Conservation (phyloP, 2,113 vertebrate genomes). For the Rhabdomys dilectus region DNA sequence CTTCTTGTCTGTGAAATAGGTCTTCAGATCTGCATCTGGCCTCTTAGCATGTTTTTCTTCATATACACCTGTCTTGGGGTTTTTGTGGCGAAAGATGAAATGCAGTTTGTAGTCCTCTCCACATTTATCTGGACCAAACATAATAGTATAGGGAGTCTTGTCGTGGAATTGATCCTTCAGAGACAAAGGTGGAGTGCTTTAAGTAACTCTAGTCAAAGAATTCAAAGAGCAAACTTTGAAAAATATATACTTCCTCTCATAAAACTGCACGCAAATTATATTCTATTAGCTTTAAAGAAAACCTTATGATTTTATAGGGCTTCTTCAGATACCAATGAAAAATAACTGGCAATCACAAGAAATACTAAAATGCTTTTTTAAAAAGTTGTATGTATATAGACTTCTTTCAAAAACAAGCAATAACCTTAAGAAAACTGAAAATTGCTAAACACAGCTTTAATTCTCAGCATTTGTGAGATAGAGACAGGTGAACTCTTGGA, state of each 20-base stretch:
- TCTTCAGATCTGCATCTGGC: constrained; percentile 95
- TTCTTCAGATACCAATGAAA: constrained; percentile 23
- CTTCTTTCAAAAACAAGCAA: background rate
- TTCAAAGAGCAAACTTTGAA: constrained; percentile 47
- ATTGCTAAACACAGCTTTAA: background rate
- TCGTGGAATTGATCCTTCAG: constrained; percentile 96
- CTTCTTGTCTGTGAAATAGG: constrained; percentile 98
- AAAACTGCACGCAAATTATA: background rate
- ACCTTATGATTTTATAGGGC: background rate
- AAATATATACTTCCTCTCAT: constrained; percentile 35
- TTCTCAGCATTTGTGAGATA: background rate
- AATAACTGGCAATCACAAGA: constrained; percentile 11
- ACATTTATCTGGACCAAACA: constrained; percentile 99
- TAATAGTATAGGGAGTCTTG: constrained; percentile 98
- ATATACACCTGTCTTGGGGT: constrained; percentile 94
- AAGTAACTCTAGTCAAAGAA: constrained; percentile 23
- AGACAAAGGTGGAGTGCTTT: constrained; percentile 65
- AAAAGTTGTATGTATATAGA: background rate
- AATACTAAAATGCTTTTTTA: constrained; percentile 11
- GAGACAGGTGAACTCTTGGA: background rate
- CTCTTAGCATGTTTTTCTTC: constrained; percentile 99
- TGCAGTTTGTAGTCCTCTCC: constrained; percentile 99
- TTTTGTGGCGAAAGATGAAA: constrained; percentile 99
- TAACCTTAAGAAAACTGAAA: background rate
- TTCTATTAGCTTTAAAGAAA: background rate